Conservation (phyloP, 2,113 vertebrate species). For the Onychostruthus taczanowskii region DNA sequence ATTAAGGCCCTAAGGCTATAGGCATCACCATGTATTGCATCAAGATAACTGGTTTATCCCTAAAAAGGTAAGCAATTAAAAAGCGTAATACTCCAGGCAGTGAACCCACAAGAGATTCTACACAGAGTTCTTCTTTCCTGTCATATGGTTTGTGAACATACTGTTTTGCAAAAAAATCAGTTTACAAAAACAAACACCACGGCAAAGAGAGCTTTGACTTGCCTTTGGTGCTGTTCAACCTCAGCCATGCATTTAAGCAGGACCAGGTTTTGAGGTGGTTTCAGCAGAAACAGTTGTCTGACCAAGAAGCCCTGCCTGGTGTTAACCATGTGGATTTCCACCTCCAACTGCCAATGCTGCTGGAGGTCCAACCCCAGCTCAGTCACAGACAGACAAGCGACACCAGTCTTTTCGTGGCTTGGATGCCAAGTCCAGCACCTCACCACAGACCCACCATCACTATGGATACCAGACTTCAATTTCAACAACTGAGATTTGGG, state of each 20-base stretch:
- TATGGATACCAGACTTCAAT: background rate
- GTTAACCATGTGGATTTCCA: background rate
- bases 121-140: rapidly evolving
- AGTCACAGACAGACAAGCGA: rapidly evolving
- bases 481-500: background rate
- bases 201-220: background rate
- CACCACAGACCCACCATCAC: background rate
- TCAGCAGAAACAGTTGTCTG: background rate
- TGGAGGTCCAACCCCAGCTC: background rate
- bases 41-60: background rate
- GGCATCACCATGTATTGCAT: background rate
- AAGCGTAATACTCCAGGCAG: background rate
- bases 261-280: background rate
- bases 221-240: background rate
- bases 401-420: background rate
- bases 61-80: background rate
- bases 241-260: background rate
- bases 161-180: background rate
- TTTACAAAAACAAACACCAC: background rate
- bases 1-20: background rate
- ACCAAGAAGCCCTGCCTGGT: background rate
- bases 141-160: background rate
- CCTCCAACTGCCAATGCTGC: background rate
- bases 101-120: background rate
- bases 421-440: background rate